These are phyloP conservation scores for Monopterus albus DNA, from an alignment of 2,113 vertebrate genomes.

Conservation along the genomic window DNA sequence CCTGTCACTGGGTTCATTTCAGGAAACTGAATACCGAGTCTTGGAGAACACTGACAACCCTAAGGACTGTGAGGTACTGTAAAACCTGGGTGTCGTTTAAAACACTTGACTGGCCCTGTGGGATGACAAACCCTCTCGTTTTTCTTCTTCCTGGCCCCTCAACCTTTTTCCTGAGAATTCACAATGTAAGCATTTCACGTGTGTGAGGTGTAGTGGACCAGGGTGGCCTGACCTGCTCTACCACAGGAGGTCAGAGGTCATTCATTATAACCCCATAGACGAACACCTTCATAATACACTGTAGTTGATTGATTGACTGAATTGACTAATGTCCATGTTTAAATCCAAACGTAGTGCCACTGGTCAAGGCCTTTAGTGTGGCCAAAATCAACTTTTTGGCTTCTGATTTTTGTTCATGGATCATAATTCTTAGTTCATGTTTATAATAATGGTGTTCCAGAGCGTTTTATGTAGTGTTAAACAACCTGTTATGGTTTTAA, in stretches of 20 bases:
- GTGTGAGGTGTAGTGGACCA: conserved; percentile 76
- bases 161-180: conserved; percentile 40
- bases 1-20: conserved; percentile 82
- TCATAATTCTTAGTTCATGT: conserved; percentile 35
- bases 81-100: conserved; percentile 39
- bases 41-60: conserved; percentile 85
- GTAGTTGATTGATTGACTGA: conserved; percentile 66
- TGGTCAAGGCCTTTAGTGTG: conserved; percentile 65
- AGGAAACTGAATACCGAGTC: conserved; percentile 82
- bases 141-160: conserved; percentile 42
- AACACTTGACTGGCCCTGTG: conserved; percentile 48
- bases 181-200: conserved; percentile 57
- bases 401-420: conserved; percentile 29
- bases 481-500: conserved; percentile 59
- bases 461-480: conserved; percentile 63
- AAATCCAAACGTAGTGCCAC: conserved; percentile 69
- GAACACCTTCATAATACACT: conserved; percentile 58
- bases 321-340: conserved; percentile 50
- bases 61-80: conserved; percentile 70
- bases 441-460: conserved; percentile 58
- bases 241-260: conserved; percentile 53
- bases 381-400: conserved; percentile 49
- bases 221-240: conserved; percentile 43
- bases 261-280: conserved; percentile 50
- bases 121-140: conserved; percentile 53